Evolutionary conservation across 2,797 vertebrate species (phyloP).

Genomic region (Bovichtus variegatus): DNA sequence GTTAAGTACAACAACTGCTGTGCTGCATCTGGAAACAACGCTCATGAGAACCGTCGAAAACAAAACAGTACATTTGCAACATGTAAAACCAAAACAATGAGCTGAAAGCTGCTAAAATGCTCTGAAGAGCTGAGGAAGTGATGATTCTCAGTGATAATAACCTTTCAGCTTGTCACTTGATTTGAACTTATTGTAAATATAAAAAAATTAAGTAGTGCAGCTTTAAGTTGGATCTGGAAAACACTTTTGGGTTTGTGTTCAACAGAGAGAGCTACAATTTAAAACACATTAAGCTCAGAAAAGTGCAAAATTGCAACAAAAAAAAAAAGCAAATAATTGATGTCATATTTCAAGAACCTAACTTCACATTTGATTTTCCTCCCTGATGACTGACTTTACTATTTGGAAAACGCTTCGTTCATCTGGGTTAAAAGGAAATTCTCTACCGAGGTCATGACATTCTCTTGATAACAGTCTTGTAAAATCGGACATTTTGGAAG

Average conservation of each 20-base stretch:
- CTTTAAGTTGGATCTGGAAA: not conserved
- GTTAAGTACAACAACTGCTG: not conserved
- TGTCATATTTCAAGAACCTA: not conserved
- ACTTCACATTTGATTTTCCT: not conserved
- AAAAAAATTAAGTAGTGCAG: not conserved
- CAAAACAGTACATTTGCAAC: not conserved
- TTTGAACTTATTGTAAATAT: not conserved
- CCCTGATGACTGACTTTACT: not conserved
- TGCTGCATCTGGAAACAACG: not conserved
- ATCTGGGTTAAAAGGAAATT: not conserved
- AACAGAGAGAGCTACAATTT: not conserved
- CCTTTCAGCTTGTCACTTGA: too few species aligned
- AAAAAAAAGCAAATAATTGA: not conserved
- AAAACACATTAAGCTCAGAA: not conserved
- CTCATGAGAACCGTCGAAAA: not conserved
- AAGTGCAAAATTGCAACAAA: not conserved
- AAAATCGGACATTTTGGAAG: conserved; percentile 37
- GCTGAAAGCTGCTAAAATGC: not conserved
- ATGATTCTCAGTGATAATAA: not conserved
- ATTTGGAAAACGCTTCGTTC: conserved; percentile 5
- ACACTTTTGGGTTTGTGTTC: not conserved
- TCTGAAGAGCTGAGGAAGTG: not conserved
- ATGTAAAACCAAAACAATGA: not conserved
- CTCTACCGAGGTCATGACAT: conserved; percentile 20
- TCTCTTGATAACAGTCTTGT: conserved; percentile 16